Percentiles rank a stretch among this genome's conserved stretches.
These are phyloP conservation scores for Cephus cinctus DNA, from an alignment of 1,140 invertebrate species.

Conservation along the genomic window DNA sequence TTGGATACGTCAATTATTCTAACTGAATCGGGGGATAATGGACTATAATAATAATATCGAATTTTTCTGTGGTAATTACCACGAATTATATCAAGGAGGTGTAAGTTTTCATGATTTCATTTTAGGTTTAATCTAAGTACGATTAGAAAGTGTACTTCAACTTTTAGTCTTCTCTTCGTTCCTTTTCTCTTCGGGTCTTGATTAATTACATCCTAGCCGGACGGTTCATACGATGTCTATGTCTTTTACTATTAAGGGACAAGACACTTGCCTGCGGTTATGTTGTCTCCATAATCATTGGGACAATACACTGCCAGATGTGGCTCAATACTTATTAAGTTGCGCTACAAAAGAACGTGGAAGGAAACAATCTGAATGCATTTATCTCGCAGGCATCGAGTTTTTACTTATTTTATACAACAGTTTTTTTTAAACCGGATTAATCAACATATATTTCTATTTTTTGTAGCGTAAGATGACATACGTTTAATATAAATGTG, in stretches of 20 bases:
- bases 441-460: constrained; percentile 42
- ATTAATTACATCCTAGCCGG: constrained; percentile 27
- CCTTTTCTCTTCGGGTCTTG: no score
- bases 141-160: neutral
- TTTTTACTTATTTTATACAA: constrained; percentile 20
- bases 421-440: constrained; percentile 22
- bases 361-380: constrained; percentile 27
- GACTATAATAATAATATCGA: constrained; percentile 45
- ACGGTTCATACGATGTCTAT: constrained; percentile 12
- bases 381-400: neutral
- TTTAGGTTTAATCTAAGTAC: constrained; percentile 6
- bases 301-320: constrained; percentile 45
- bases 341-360: constrained; percentile 35
- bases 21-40: no score
- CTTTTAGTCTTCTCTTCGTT: constrained; percentile 11
- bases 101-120: constrained; percentile 28
- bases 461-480: constrained; percentile 21
- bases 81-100: constrained; percentile 41
- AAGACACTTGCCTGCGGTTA: constrained; percentile 9
- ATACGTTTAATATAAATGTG: constrained; percentile 7
- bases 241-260: neutral
- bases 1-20: no score
- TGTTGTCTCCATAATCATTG: constrained; percentile 3
- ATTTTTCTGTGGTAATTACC: constrained; percentile 39
- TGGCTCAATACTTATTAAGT: constrained; percentile 50